These are phyloP conservation scores for Eufriesea mexicana DNA, from an alignment of 1,140 invertebrate genomes.

Conservation along the genomic window DNA sequence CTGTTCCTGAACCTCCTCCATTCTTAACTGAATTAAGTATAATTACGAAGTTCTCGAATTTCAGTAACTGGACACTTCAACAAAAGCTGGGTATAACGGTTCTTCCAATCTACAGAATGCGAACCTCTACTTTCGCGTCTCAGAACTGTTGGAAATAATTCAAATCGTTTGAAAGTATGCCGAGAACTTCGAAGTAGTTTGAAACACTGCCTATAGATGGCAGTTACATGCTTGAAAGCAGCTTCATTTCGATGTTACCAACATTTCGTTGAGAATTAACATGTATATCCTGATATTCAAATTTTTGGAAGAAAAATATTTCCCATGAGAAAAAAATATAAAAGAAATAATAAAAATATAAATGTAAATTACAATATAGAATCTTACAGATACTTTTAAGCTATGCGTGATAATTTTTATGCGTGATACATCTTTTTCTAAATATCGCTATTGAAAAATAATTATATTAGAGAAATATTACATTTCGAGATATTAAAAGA, in stretches of 20 bases:
- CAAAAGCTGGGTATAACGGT: constrained; percentile 55
- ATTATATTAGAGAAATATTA: neutral
- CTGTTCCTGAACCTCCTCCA: constrained; percentile 34
- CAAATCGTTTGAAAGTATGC: constrained; percentile 27
- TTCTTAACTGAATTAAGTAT: neutral
- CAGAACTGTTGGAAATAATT: constrained; percentile 38
- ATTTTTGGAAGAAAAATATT: neutral
- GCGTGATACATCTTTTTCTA: neutral
- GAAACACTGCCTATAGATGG: constrained; percentile 12
- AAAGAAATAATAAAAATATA: neutral
- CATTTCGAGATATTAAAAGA: neutral
- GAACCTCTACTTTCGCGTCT: constrained; percentile 6
- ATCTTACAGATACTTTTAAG: neutral
- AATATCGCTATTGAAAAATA: neutral
- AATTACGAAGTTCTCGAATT: constrained; percentile 22
- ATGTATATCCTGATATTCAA: neutral
- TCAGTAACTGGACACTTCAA: constrained; percentile 27
- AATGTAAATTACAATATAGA: neutral
- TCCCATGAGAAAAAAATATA: neutral
- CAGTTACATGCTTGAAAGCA: neutral
- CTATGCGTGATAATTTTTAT: neutral
- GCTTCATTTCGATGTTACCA: neutral
- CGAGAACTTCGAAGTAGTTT: constrained; percentile 1
- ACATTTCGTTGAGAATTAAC: neutral
- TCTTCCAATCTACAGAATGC: constrained; percentile 18